phyloP scores from a whole-genome alignment of 2,888 invertebrate genomes.

The Leptodirus hochenwartii region DNA sequence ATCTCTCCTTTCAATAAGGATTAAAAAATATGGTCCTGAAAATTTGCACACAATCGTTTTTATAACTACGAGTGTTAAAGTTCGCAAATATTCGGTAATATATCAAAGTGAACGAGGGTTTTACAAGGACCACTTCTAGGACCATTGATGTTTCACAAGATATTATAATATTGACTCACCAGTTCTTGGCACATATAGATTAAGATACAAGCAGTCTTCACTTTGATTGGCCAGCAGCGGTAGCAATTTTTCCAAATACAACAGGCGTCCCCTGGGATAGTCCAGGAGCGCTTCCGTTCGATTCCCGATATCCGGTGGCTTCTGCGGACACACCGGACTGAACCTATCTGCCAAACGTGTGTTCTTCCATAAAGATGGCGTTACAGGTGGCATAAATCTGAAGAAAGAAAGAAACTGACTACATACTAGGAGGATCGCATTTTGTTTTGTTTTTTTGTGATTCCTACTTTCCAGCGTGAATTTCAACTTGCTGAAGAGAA shows the following conservation, averaged over 20 bases:
- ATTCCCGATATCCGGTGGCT: slow-evolving; percentile 40
- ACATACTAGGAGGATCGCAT: slow-evolving; percentile 4
- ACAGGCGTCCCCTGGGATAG: slow-evolving; percentile 68
- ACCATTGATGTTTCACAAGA: no score
- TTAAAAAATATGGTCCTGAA: no score
- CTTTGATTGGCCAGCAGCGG: slow-evolving; percentile 81
- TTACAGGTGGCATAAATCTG: slow-evolving; percentile 88
- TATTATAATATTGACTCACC: slow-evolving; percentile 30
- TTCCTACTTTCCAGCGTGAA: no score
- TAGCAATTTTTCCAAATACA: slow-evolving; percentile 66
- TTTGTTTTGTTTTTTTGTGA: slow-evolving; percentile 3
- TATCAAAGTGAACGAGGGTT: no score
- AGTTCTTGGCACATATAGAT: slow-evolving; percentile 81
- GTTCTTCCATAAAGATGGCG: slow-evolving; percentile 74
- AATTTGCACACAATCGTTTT: no score
- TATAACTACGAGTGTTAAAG: no score
- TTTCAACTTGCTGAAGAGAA: no score
- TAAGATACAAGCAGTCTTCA: slow-evolving; percentile 95
- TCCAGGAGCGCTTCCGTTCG: slow-evolving; percentile 44
- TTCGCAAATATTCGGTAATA: no score
- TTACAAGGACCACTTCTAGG: no score
- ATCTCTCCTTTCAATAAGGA: no score
- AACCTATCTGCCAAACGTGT: slow-evolving; percentile 63
- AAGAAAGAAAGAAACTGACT: no score
- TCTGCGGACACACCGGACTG: slow-evolving; percentile 79